These are phyloP conservation scores for Aphaenogaster floridana DNA, from an alignment of 1,140 invertebrate genomes.

Conservation along the genomic window DNA sequence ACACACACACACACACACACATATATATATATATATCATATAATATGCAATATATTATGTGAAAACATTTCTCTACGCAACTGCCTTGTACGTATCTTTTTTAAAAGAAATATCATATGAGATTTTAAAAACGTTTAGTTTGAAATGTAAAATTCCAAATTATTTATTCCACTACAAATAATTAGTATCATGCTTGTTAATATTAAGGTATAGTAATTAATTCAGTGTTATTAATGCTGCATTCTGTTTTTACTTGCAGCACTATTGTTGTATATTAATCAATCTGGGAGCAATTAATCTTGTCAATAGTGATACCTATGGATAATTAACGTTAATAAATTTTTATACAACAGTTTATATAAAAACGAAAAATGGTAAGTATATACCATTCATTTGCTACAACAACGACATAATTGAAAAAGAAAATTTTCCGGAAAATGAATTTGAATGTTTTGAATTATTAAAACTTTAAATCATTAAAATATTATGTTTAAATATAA, in stretches of 20 bases:
- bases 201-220: background rate
- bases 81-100: background rate
- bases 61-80: background rate
- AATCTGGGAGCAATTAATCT: background rate
- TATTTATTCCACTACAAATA: background rate
- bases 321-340: background rate
- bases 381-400: too few species aligned
- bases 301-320: background rate
- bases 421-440: too few species aligned
- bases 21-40: background rate
- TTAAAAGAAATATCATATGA: background rate
- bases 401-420: too few species aligned
- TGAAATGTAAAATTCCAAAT: background rate
- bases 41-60: background rate
- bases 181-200: background rate
- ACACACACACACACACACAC: too few species aligned
- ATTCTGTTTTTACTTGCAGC: background rate
- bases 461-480: too few species aligned
- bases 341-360: background rate
- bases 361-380: background rate
- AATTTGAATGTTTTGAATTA: too few species aligned
- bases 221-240: background rate
- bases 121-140: background rate
- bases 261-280: background rate
- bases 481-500: too few species aligned